Evolutionary conservation across 2,113 vertebrate species (phyloP), one percentile per base, ranked within the genome.

Genomic region (Elgaria multicarinata): DNA sequence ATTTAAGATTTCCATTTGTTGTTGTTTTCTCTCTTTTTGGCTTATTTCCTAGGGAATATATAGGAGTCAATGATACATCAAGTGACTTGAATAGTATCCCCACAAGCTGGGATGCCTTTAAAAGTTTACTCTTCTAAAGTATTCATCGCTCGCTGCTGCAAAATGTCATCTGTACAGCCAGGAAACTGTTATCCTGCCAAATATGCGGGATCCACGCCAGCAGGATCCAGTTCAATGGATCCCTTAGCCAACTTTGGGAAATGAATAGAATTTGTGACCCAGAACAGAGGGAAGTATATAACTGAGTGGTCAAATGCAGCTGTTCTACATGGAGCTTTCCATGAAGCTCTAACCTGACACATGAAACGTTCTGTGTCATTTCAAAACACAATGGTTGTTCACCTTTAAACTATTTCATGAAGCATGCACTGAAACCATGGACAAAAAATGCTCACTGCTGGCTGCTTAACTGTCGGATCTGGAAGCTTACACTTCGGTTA

Each of bases 201-300:
- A 95, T 96, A 96, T 88, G 95, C 92, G 95, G 91, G 78, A 95
- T 90, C 92, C 72, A 92, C 97, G 97, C 97, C 98, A 99, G 97
- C 95, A 96, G 98, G 97, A 98, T 94, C 95, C 77, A 89, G 92
- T 97, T 97, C 98, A 98, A 96, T 91, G 94, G 94, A 96, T 97
- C 96, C 96, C 97, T 96, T 95, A 96, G 96, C 91, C 95, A 96
- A 92, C 95, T 96, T 97, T 97, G 97, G 95, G 92, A 97, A 97
- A 96, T 95, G 62, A 97, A 97, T 96, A 96, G 92, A 96, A 95
- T 96, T 96, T 96, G 92, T 98, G 97, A 98, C 97, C 97, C 95
- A 97, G 96, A 97, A 97, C 81, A 85, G 95, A 90, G 94, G 95
- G 96, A 96, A 97, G 46, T 94, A 95, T 96, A 93, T 94, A 97